Evolutionary conservation across 1,140 invertebrate genomes (phyloP), one percentile per base, ranked within the genome.

Genomic region (Chelonus insularis): DNA sequence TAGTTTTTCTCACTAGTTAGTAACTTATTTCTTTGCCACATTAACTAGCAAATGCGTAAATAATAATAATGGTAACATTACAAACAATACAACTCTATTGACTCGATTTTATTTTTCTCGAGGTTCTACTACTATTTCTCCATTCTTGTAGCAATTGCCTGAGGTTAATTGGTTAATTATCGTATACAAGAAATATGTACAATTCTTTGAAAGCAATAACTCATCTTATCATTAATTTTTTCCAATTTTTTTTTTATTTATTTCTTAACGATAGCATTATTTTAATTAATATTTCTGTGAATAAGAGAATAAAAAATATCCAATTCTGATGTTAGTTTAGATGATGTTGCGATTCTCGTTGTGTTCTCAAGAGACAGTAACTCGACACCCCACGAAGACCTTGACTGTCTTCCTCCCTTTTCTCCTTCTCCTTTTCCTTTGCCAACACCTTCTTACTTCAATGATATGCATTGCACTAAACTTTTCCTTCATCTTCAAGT

Each of bases 341-440:
- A 45, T 34, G 23, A 57, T 51, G 20, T 3, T 3, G 16, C 21
- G 48, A 25, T 12, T 48, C 16, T 20, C 9, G 29, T 14, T 57
- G 18, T 45, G 9, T 57, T 41, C 21, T 57, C 39, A n/a, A 25
- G 23, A 25, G 55, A 39, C 58, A 43, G 70, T 72, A 75, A 76
- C 64, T 60, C 54, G 68, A 71, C 54, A 64, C 68, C 63, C 59
- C 36, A 18, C 23, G 60, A 47, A 67, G 69, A 72, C 77, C 73
- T 77, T 74, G 74, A 73, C 63, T 61, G 61, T 69, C 71, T 73
- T 69, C 72, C 69, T 72, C 67, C 72, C 66, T 68, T 71, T 70
- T 67, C 71, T 43, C 5, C 12, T 43, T 43, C 4, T 9, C 18
- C 12, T 8, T 29, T 29, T 29, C 7, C 7, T 29, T 7, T 29